Percentiles rank a stretch among this genome's conserved stretches.
Conservation (phyloP, 2,797 vertebrate species). For the Siniperca scherzeri region DNA sequence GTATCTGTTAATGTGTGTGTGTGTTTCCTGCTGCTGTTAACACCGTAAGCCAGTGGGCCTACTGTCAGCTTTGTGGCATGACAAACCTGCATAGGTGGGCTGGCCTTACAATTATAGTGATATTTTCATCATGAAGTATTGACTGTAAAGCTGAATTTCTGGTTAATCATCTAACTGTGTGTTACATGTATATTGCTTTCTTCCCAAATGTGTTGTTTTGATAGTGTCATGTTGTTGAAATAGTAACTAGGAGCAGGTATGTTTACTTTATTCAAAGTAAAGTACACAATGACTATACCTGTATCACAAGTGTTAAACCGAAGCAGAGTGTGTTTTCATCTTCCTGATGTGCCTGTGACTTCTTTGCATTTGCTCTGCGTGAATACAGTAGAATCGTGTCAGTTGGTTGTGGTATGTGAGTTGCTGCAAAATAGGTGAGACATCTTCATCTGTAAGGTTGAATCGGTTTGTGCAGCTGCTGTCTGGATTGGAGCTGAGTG, state of each 20-base stretch:
- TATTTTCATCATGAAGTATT: not conserved
- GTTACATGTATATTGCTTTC: not conserved
- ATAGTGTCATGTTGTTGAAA: not conserved
- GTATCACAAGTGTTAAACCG: slow-evolving; percentile 25
- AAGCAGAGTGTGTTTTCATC: not conserved
- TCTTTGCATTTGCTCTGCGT: not conserved
- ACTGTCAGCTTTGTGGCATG: not conserved
- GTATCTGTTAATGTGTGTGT: not conserved
- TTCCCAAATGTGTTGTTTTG: not conserved
- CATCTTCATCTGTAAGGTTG: not conserved
- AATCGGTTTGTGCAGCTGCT: not conserved
- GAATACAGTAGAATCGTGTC: not conserved
- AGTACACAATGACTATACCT: slow-evolving; percentile 10
- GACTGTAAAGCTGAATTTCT: not conserved
- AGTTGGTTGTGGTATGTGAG: slow-evolving; percentile 14
- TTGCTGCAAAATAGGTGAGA: slow-evolving; percentile 43
- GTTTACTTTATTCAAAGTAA: not conserved
- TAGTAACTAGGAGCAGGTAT: not conserved
- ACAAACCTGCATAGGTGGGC: not conserved
- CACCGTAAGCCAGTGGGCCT: not conserved
- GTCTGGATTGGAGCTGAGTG: not conserved
- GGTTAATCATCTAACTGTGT: slow-evolving; percentile 3
- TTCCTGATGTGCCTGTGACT: not conserved
- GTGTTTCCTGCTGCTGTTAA: not conserved
- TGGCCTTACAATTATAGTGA: not conserved